Evolutionary conservation across 2,113 vertebrate species (phyloP), one percentile per base, ranked within the genome.

Genomic region (Nannobrachium achirus): DNA sequence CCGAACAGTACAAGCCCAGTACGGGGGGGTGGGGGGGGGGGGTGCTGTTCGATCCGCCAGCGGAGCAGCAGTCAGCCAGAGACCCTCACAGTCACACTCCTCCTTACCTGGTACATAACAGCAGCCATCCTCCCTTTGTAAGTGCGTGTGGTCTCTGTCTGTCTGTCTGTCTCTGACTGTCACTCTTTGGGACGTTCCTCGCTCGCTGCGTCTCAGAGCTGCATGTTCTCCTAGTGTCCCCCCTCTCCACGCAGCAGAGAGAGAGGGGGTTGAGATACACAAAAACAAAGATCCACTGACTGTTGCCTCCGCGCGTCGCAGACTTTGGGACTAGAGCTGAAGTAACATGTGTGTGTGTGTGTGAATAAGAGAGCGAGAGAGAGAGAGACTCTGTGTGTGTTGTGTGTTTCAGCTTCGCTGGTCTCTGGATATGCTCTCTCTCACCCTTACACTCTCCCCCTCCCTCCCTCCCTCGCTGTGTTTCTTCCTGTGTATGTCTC

Each of bases 61-160:
- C 38, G 19, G 8, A 41, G 62, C 39, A 50, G 60, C 25, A 8
- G 67, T 65, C 53, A 63, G 56, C 45, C 46, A 16, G 16, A n/a
- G 40, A 25, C 39, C 41, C 45, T 13, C 11, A 11, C 49, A 40
- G n/a, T 41, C 66, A 46, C 19, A 39, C 51, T 71, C 42, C 51
- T 71, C 42, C 92, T 91, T 88, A 94, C 93, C 92, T 94, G 93
- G 77, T 88, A 93, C 75, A 94, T 89, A 20, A 91, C 91, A 20
- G 93, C 92, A 76, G 92, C 92, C 92, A 94, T 94, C 87, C 87
- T 90, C 45, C 70, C 51, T 55, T 42, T 41, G 49, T 50, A 13
- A 39, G 39, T 41, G 40, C 10, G 8, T 13, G 40, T 33, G 14
- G 2, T 59, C 63, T 71, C 58, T 11, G 8, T 57, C 25, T 18